Conservation (phyloP, 2,113 vertebrate genomes). For the Tragelaphus strepsiceros region DNA sequence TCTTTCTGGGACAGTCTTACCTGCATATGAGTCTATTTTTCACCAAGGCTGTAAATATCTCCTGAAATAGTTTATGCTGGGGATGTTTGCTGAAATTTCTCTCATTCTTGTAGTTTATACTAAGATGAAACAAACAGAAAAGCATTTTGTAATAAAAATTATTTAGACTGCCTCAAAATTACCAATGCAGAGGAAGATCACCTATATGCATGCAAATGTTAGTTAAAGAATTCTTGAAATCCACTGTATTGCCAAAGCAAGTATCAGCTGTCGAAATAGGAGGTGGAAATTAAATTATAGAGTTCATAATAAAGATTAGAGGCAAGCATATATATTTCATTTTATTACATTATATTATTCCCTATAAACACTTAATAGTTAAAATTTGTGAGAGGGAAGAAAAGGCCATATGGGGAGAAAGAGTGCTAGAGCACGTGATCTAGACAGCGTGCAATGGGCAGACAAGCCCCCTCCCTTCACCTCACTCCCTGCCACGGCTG, state of each 20-base stretch:
- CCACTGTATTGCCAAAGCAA: neutral
- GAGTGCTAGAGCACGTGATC: rapidly evolving
- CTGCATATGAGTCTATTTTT: constrained; percentile 89
- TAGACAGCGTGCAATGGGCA: neutral
- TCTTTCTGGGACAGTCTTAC: constrained; percentile 70
- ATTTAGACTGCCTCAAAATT: neutral
- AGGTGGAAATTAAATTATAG: neutral
- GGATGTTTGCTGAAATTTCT: constrained; percentile 88
- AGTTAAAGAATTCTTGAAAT: neutral
- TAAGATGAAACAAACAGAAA: constrained; percentile 64
- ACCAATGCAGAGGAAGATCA: neutral
- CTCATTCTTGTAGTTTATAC: constrained; percentile 87
- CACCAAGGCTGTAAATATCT: constrained; percentile 85
- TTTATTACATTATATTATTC: neutral
- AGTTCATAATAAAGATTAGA: neutral
- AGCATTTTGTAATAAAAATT: constrained; percentile 5
- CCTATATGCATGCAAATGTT: neutral
- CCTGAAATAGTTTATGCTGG: constrained; percentile 82
- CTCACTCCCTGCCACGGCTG: neutral
- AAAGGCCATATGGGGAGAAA: neutral
- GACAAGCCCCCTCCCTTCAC: neutral
- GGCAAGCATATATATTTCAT: neutral
- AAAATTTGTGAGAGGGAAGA: neutral
- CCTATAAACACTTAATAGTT: neutral
- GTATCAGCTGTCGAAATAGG: neutral